Conservation (phyloP, 1,140 invertebrate species). For the Ephestia elutella region DNA sequence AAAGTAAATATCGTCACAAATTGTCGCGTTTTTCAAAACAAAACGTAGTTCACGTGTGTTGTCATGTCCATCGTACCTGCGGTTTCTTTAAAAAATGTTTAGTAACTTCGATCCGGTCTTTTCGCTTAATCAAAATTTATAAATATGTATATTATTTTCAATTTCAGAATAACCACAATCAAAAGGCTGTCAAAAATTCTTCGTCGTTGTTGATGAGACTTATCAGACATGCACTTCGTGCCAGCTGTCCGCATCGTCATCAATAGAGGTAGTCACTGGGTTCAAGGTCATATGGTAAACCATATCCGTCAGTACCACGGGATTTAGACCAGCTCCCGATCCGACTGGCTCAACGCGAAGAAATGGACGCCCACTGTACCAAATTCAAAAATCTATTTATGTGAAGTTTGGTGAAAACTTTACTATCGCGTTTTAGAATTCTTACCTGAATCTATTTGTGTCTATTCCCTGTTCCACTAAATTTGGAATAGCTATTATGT, state of each 20-base stretch:
- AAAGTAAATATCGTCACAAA: too few species aligned
- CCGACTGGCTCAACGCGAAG: constrained; percentile 55
- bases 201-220: constrained; percentile 46
- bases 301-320: constrained; percentile 18
- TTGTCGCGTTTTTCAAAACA: too few species aligned
- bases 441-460: constrained; percentile 51
- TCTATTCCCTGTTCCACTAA: constrained; percentile 24
- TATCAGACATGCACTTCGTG: constrained; percentile 51
- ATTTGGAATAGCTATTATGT: constrained; percentile 23
- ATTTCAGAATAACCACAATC: not conserved
- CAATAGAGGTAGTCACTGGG: constrained; percentile 54
- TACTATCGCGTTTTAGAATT: constrained; percentile 41
- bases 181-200: constrained; percentile 56
- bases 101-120: too few species aligned
- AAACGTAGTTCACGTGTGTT: too few species aligned
- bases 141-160: too few species aligned
- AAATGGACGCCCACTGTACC: constrained; percentile 43
- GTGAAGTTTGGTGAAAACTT: constrained; percentile 33
- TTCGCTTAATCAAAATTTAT: too few species aligned
- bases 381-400: constrained; percentile 27
- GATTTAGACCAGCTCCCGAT: constrained; percentile 46
- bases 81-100: too few species aligned
- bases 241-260: constrained; percentile 44
- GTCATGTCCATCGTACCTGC: too few species aligned
- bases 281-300: not conserved